Conservation (phyloP, 1,140 invertebrate genomes). For the Phthorimaea operculella region DNA sequence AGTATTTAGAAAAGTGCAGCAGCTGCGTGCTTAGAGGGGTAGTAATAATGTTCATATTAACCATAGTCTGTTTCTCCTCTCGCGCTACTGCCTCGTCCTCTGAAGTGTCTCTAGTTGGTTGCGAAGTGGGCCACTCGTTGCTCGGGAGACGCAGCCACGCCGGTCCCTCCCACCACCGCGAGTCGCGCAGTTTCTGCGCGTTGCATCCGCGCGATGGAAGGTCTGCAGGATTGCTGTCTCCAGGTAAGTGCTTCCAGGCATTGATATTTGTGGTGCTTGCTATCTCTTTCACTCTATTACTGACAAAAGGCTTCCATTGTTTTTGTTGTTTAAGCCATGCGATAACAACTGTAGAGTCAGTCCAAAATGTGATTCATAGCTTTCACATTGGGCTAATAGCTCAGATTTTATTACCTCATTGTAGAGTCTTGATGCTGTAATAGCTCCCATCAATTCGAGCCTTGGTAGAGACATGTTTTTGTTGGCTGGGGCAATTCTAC, state of each 20-base stretch:
- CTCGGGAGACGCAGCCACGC: conserved; percentile 24
- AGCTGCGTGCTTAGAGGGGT: no score
- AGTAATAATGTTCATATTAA: no score
- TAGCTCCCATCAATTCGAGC: conserved; percentile 5
- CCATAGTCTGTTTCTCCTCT: no score
- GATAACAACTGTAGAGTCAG: conserved; percentile 7
- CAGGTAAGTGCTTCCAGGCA: conserved; percentile 45
- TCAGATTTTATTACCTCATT: not conserved
- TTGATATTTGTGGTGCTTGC: conserved; percentile 21
- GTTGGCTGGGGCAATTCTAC: conserved; percentile 1
- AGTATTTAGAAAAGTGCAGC: no score
- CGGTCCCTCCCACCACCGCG: conserved; percentile 52
- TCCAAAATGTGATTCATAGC: conserved; percentile 3
- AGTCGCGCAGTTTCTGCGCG: conserved; percentile 27
- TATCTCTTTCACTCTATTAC: conserved; percentile 38
- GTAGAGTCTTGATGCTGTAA: conserved; percentile 3
- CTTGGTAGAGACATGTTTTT: conserved; percentile 7
- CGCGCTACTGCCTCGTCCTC: no score
- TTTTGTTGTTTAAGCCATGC: conserved; percentile 5
- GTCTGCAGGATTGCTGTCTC: conserved; percentile 52
- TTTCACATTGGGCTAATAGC: not conserved
- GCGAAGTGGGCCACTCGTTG: no score
- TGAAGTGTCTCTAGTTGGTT: no score
- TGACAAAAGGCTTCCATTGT: conserved; percentile 4
- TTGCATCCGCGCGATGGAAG: conserved; percentile 48